Conservation (phyloP, 2,888 invertebrate genomes). For the Aplocera efformata region DNA sequence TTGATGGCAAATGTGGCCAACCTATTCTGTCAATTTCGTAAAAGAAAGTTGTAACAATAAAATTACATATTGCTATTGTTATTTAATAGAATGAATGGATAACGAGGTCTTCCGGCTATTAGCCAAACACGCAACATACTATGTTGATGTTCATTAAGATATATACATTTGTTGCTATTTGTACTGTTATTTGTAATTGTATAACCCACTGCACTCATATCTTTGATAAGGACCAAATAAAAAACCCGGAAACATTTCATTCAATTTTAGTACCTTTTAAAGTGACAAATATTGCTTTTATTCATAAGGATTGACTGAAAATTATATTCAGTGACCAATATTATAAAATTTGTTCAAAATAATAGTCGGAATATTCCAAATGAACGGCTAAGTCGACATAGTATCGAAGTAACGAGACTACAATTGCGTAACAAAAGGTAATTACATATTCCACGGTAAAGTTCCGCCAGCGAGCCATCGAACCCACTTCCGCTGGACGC, state of each 20-base stretch:
- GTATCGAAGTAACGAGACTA: no score
- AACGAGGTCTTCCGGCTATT: slow-evolving; percentile 26
- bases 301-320: no score
- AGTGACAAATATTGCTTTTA: no score
- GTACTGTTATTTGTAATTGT: slow-evolving; percentile 1
- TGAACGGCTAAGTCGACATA: no score
- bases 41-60: slow-evolving; percentile 32
- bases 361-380: no score
- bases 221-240: no score
- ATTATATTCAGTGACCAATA: no score
- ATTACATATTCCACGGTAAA: slow-evolving; percentile 61
- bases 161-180: slow-evolving; percentile 3
- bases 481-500: slow-evolving; percentile 59
- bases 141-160: slow-evolving; percentile 28
- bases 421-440: slow-evolving; percentile 29
- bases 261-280: no score
- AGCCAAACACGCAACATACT: slow-evolving; percentile 17
- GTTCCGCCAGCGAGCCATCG: slow-evolving; percentile 58
- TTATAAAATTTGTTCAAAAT: no score
- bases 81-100: slow-evolving; percentile 25
- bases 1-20: slow-evolving; percentile 6
- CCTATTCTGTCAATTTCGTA: slow-evolving; percentile 18
- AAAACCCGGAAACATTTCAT: no score
- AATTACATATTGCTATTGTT: slow-evolving; percentile 31
- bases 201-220: no score